Conservation (phyloP, 2,113 vertebrate species). For the Neogale vison region DNA sequence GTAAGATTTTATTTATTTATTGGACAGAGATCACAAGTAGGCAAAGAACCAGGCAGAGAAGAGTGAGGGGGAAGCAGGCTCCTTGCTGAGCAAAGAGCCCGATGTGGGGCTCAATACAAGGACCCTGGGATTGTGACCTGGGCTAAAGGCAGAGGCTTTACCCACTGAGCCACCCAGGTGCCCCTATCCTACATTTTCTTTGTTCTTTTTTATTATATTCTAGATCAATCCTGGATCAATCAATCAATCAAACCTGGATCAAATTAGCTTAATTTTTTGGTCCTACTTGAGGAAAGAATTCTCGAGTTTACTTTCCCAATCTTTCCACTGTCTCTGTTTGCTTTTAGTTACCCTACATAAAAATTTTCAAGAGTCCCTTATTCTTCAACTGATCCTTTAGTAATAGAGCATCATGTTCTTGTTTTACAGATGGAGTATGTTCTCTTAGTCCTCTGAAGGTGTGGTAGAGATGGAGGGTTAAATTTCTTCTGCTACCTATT, state of each 20-base stretch:
- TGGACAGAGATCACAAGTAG: too few relatives aligned
- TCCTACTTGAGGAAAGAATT: not conserved
- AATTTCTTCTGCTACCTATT: not conserved
- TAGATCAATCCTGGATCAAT: not conserved
- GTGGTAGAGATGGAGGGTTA: not conserved
- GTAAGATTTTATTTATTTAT: too few relatives aligned
- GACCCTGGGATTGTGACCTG: too few relatives aligned
- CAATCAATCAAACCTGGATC: not conserved
- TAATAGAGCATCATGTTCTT: not conserved
- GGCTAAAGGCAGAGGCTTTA: too few relatives aligned
- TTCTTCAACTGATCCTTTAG: not conserved
- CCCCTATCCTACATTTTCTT: not conserved
- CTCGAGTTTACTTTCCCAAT: not conserved
- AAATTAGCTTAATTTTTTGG: not conserved
- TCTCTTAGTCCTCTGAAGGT: not conserved
- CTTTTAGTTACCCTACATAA: not conserved
- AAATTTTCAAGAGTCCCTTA: not conserved
- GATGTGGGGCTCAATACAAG: too few relatives aligned
- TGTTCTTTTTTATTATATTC: not conserved
- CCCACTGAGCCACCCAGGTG: too few relatives aligned
- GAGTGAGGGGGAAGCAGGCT: too few relatives aligned
- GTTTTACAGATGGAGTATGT: not conserved
- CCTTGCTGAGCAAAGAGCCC: too few relatives aligned
- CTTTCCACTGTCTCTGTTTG: not conserved
- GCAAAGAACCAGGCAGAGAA: too few relatives aligned